A percentile compares a stretch with the other conserved stretches of the same genome.
phyloP scores from a whole-genome alignment of 1,140 invertebrate species.

The Magallana angulata region DNA sequence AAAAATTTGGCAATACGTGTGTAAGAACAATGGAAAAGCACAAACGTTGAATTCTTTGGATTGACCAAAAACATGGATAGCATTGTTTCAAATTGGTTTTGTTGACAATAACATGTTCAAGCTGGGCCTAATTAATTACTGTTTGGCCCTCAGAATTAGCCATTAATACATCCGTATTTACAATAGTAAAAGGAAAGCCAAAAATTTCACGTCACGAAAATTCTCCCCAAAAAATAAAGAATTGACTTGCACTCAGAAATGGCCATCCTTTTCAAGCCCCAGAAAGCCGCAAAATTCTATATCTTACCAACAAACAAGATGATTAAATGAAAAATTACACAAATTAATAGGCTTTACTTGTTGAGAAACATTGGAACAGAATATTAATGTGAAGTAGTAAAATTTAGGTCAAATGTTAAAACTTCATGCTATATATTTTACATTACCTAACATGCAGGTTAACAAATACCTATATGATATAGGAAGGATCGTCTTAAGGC shows the following conservation, averaged over 20 bases:
- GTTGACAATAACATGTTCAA: too few species aligned
- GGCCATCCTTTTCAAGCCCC: neutral
- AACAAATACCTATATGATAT: neutral
- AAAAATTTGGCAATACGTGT: too few species aligned
- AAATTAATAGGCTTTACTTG: constrained; percentile 35
- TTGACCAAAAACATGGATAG: too few species aligned
- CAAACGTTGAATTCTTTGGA: too few species aligned
- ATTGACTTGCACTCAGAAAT: constrained; percentile 13
- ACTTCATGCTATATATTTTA: neutral
- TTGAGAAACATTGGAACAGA: constrained; percentile 14
- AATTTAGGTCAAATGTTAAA: constrained; percentile 23
- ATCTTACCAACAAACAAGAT: constrained; percentile 13
- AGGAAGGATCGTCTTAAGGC: too few species aligned
- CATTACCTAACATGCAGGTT: neutral
- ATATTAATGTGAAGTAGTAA: constrained; percentile 30
- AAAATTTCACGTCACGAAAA: too few species aligned
- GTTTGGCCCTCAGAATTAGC: too few species aligned
- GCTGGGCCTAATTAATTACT: too few species aligned
- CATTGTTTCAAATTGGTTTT: too few species aligned
- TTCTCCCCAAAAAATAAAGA: neutral
- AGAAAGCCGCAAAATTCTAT: constrained; percentile 19
- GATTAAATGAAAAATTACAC: constrained; percentile 32
- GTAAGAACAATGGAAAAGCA: too few species aligned
- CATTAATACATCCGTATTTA: too few species aligned
- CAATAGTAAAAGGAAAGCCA: too few species aligned